A percentile compares a stretch with the other conserved stretches of the same genome.
phyloP scores from a whole-genome alignment of 2,888 invertebrate species.

The Trachelus tabidus region DNA sequence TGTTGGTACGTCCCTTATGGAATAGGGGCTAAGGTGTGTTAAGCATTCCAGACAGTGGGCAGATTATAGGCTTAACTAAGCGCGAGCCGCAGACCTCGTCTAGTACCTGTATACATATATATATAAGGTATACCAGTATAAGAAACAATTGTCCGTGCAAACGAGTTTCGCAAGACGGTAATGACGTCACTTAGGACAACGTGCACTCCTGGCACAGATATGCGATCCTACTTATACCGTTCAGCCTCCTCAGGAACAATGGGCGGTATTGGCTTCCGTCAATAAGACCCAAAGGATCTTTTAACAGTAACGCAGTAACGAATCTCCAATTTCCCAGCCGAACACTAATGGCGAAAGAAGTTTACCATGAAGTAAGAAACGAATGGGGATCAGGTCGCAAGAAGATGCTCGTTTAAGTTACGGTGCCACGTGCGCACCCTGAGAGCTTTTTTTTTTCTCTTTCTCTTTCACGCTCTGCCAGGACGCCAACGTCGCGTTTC shows the following conservation, averaged over 20 bases:
- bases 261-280: slow-evolving; percentile 23
- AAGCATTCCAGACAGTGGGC: slow-evolving; percentile 48
- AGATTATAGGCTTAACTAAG: slow-evolving; percentile 36
- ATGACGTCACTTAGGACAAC: slow-evolving; percentile 55
- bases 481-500: slow-evolving; percentile 18
- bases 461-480: slow-evolving; percentile 9
- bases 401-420: not conserved
- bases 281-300: slow-evolving; percentile 9
- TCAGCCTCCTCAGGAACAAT: not conserved
- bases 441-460: slow-evolving; percentile 23
- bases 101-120: not conserved
- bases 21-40: slow-evolving; percentile 40
- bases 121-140: not conserved
- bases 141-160: slow-evolving; percentile 41
- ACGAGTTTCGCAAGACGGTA: slow-evolving; percentile 44
- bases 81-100: slow-evolving; percentile 10
- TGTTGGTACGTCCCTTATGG: slow-evolving; percentile 30
- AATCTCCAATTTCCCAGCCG: not conserved
- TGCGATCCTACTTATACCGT: slow-evolving; percentile 31
- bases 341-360: not conserved
- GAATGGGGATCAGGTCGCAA: not conserved
- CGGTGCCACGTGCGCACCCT: slow-evolving; percentile 14
- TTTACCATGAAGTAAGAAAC: not conserved
- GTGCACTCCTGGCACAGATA: slow-evolving; percentile 54
- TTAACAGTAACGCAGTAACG: not conserved